Evolutionary conservation across 2,888 invertebrate genomes (phyloP), one percentile per base, ranked within the genome.

Genomic region (Apamea epomidion): DNA sequence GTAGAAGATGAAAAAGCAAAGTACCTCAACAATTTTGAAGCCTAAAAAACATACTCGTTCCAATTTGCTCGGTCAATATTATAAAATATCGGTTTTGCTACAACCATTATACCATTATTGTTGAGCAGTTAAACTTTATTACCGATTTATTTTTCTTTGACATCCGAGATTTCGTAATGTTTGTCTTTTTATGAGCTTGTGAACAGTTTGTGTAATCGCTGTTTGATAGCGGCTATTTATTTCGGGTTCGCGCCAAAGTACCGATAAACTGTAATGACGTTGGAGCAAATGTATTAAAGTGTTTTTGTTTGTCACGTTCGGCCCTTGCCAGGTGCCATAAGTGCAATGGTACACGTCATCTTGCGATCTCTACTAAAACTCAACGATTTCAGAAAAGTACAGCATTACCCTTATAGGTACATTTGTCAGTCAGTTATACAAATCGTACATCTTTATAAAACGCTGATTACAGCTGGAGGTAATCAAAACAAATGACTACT

Each of bases 171-270:
- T 95, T 93, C 91, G 94, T 92, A 92, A 95, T 93, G 94, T 93
- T 94, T 94, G 93, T 92, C 92, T 92, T 92, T 95, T 95, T 95
- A 95, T 95, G 94, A 92, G 94, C 92, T 94, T 94, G 95, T 94
- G 94, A 95, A 95, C 95, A 94, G 94, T 95, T 94, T 93, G 91
- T 94, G 95, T 95, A 95, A 96, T 95, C 93, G 94, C 88, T 93
- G 88, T 95, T 95, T 95, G 95, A 95, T 95, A 94, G 95, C 94
- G 86, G 93, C 94, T 92, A 93, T 95, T 95, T 95, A 94, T 95
- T 95, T 95, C 86, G 92, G 93, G 92, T 90, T 89, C 92, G 87
- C 89, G 91, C 92, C 91, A 91, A 94, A 94, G 93, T 92, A 91
- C 91, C 94, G 91, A 95, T 95, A 95, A 95, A 95, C 89, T 92